phyloP scores from a whole-genome alignment of 64 coral and sea anemone genomes.

The Cladopsammia gracilis region DNA sequence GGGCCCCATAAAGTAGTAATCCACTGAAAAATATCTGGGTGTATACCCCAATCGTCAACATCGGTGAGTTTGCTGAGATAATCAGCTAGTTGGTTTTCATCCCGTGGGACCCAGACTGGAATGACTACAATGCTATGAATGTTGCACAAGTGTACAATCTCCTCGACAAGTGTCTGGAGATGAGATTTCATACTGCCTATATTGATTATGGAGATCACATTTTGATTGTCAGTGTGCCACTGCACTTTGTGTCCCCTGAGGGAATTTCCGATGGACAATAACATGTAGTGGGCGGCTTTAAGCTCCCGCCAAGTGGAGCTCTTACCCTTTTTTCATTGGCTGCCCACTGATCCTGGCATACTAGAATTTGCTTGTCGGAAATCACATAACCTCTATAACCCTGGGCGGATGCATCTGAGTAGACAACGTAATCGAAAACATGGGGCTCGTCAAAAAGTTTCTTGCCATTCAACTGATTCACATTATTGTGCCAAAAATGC shows the following conservation, averaged over 20 bases:
- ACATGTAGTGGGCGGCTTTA: conserved; percentile 47
- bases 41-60: conserved; percentile 49
- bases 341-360: conserved; percentile 27
- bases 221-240: conserved; percentile 65
- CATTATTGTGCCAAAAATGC: too few relatives aligned
- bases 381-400: conserved; percentile 38
- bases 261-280: conserved; percentile 31
- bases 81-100: conserved; percentile 55
- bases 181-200: conserved; percentile 23
- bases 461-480: conserved; percentile 2
- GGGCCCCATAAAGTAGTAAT: conserved; percentile 27
- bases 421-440: conserved; percentile 24
- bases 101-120: conserved; percentile 49
- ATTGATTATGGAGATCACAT: conserved; percentile 19
- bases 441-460: conserved; percentile 9
- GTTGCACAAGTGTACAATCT: conserved; percentile 31
- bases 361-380: background rate
- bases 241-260: conserved; percentile 50
- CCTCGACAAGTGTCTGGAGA: conserved; percentile 28
- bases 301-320: conserved; percentile 65
- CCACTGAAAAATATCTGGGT: conserved; percentile 25
- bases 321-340: conserved; percentile 17
- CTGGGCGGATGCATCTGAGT: conserved; percentile 28
- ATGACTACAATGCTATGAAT: conserved; percentile 26
- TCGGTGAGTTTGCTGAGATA: conserved; percentile 63